These are phyloP conservation scores for Meganola albula DNA, from an alignment of 2,888 invertebrate genomes.

Conservation along the genomic window DNA sequence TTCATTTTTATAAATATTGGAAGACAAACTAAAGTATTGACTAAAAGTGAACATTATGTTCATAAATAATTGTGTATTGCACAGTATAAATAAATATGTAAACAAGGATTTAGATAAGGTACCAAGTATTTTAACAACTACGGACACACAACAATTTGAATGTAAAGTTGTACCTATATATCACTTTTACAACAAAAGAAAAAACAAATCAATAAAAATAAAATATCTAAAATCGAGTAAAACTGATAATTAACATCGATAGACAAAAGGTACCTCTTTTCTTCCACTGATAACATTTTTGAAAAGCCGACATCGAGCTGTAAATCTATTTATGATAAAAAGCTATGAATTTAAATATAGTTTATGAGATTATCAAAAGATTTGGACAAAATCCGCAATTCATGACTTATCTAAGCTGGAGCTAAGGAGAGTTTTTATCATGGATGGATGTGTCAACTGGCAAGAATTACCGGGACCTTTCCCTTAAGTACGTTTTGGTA, in stretches of 20 bases:
- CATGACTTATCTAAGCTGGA: conserved; percentile 52
- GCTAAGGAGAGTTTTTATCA: conserved; percentile 57
- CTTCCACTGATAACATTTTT: conserved; percentile 73
- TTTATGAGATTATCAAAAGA: conserved; percentile 63
- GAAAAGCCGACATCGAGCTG: conserved; percentile 75
- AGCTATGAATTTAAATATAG: conserved; percentile 66
- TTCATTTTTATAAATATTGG: conserved; percentile 41
- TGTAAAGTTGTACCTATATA: conserved; percentile 35
- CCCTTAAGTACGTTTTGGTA: conserved; percentile 39
- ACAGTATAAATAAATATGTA: conserved; percentile 57
- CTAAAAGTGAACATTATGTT: conserved; percentile 58
- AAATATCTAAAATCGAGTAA: conserved; percentile 41
- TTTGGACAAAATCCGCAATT: conserved; percentile 55
- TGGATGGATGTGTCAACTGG: conserved; percentile 73
- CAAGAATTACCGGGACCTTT: conserved; percentile 60
- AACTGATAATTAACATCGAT: conserved; percentile 53
- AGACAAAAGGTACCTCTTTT: conserved; percentile 72
- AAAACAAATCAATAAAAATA: conserved; percentile 39
- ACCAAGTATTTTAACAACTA: conserved; percentile 44
- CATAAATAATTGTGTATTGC: conserved; percentile 52
- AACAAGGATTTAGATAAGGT: conserved; percentile 43
- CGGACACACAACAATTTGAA: conserved; percentile 45
- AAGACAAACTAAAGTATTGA: conserved; percentile 53
- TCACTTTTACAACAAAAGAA: conserved; percentile 47
- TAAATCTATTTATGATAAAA: conserved; percentile 65